Evolutionary conservation across 2,888 invertebrate species (phyloP).

Genomic region (Cheilosia scutellata): DNA sequence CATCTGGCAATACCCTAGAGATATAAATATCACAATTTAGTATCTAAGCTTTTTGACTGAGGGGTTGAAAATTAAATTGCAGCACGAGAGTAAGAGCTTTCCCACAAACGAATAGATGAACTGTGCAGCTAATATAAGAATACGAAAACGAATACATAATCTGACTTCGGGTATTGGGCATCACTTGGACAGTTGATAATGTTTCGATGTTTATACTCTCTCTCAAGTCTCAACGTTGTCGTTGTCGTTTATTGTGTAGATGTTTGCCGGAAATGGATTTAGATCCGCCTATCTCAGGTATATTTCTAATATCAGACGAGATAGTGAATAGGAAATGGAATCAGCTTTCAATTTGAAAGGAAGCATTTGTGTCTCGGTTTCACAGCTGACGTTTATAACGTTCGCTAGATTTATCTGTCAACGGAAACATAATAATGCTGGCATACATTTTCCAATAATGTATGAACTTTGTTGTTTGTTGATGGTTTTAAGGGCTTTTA

Average conservation of each 20-base stretch:
- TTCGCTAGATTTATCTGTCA: too few relatives aligned
- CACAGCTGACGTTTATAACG: too few relatives aligned
- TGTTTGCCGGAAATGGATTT: constrained; percentile 32
- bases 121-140: too few relatives aligned
- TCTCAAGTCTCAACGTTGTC: constrained; percentile 9
- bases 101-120: not conserved
- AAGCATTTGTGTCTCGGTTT: not conserved
- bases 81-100: constrained; percentile 25
- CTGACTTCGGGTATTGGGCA: constrained; percentile 16
- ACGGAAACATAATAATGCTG: too few relatives aligned
- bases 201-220: constrained; percentile 42
- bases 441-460: too few relatives aligned
- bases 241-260: not conserved
- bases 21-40: too few relatives aligned
- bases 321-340: constrained; percentile 9
- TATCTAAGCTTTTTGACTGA: not conserved
- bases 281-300: constrained; percentile 15
- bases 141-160: too few relatives aligned
- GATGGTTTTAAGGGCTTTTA: too few relatives aligned
- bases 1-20: too few relatives aligned
- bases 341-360: not conserved
- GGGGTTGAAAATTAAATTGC: not conserved
- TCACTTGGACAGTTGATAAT: constrained; percentile 31
- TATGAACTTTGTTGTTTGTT: too few relatives aligned
- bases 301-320: not conserved